Base-by-base conservation (phyloP, 1,140 invertebrate genomes). In the Atta cephalotes region DNA sequence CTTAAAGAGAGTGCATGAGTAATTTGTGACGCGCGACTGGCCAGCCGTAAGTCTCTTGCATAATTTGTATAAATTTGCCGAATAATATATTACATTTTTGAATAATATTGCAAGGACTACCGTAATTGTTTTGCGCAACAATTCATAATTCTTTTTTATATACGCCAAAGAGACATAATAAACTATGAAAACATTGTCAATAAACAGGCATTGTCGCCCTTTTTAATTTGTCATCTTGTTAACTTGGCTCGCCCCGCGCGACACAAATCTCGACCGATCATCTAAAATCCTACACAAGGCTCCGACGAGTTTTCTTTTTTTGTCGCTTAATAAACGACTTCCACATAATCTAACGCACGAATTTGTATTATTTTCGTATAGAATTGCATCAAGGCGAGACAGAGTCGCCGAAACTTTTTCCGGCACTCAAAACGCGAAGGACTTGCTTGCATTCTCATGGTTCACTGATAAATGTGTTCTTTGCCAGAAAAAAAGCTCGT, bases 1-100 rank as follows among this genome's bases (percentile, higher is more conserved):
- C 92, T 93, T 93, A 92, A 93, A 93, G 90, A 93, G 88, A 93
- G 94, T 95, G 93, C 91, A 92, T 87, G 89, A 93, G 88, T 91
- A 91, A 91, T 90, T 92, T 76, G 86, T 80, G 84, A 88, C 88
- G 82, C 79, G 85, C 74, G 84, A 77, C 68, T 62, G 91, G 78
- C 92, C 58, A 87, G 84, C 60, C 58, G 12, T 66, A 51, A 51
- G 45, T 62, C 51, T 70, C n/a, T 72, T 14, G 25, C 49, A 63
- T 45, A 39, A 45, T 45, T 21, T 39, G 39, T 12, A 21, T 21
- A 51, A 14, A 62, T 49, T 84, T 62, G 10, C 62, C 62, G n/a
- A 78, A 56, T 60, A 39, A 35, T 7, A 31, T 10, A 56, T 66
- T 10, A 14, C n/a, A n/a, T 31, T 58, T 35, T 21, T n/a, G 71